Evolutionary conservation across 1,140 invertebrate genomes (phyloP), one percentile per base, ranked within the genome.

Genomic region (Nixonia krombeini): DNA sequence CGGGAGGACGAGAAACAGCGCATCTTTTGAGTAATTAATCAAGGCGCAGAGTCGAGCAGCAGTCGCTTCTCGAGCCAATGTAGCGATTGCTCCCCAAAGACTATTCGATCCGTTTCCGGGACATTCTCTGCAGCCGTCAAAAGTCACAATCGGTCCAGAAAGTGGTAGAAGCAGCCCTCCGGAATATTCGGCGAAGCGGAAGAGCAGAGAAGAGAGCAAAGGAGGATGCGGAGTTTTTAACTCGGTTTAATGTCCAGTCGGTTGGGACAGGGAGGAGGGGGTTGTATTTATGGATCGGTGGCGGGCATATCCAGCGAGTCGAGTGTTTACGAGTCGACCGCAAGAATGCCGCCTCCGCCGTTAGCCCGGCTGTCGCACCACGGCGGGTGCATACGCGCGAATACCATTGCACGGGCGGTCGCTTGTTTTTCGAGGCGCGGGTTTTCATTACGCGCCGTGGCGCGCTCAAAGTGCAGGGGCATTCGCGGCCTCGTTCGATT

Each of bases 361-460:
- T 63, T 67, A 62, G 47, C 65, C 57, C 59, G 47, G 15, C 31
- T 64, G 59, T 65, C 47, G 65, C 33, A 47, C 23, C 4, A 35
- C 46, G 52, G 45, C 10, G 17, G 52, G 21, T 35, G 28, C 55
- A 41, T 51, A 46, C 31, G 41, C 13, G 23, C 47, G 21, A 61
- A 55, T 62, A 62, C 58, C 33, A 64, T 61, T 71, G 52, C 56
- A 50, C 37, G 52, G 38, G 33, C 50, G 45, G 58, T n/a, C n/a
- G 72, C 65, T 70, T 80, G 77, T 82, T 83, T 82, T 83, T 82
- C 75, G 62, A 72, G 72, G 68, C 59, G 73, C 65, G 29, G 49
- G 62, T 67, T 82, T 80, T 82, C 75, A 81, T 81, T 82, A 80
- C 73, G 70, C 72, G 65, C n/a, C n/a, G n/a, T n/a, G n/a, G n/a